These are phyloP conservation scores for Propithecus perrieri DNA, from an alignment of 2,797 vertebrate species.

Conservation along the genomic window DNA sequence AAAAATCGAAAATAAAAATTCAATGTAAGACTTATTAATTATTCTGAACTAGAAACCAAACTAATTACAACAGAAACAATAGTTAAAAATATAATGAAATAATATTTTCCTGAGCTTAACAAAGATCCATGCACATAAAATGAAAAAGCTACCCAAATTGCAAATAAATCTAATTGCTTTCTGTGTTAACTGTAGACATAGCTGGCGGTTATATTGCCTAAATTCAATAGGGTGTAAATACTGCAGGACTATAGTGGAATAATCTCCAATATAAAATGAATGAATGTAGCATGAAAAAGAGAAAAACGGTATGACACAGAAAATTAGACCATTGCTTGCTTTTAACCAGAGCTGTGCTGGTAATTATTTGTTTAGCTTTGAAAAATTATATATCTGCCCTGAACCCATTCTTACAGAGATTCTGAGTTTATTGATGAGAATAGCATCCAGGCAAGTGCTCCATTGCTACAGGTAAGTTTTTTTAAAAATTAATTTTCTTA, in stretches of 20 bases:
- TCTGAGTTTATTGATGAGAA: not conserved
- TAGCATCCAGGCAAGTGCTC: not conserved
- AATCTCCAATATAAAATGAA: not conserved
- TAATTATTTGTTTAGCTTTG: not conserved
- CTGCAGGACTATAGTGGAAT: not conserved
- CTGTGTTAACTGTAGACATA: not conserved
- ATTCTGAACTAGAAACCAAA: not conserved
- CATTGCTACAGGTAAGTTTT: not conserved
- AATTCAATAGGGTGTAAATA: not conserved
- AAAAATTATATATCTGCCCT: not conserved
- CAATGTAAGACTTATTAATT: not conserved
- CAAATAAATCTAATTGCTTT: not conserved
- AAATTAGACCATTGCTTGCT: not conserved
- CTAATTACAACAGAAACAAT: not conserved
- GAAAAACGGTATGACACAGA: not conserved
- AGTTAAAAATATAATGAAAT: not conserved
- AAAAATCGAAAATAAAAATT: constrained; percentile 6
- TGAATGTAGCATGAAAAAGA: not conserved
- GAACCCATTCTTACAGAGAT: not conserved
- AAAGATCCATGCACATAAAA: not conserved
- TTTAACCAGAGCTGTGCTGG: not conserved
- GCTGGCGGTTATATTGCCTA: not conserved
- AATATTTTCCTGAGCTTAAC: not conserved
- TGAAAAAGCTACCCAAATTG: not conserved
- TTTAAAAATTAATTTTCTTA: not conserved